A percentile compares a stretch with the other conserved stretches of the same genome.
These are phyloP conservation scores for Synanceia verrucosa DNA, from an alignment of 2,797 vertebrate species.

Conservation along the genomic window DNA sequence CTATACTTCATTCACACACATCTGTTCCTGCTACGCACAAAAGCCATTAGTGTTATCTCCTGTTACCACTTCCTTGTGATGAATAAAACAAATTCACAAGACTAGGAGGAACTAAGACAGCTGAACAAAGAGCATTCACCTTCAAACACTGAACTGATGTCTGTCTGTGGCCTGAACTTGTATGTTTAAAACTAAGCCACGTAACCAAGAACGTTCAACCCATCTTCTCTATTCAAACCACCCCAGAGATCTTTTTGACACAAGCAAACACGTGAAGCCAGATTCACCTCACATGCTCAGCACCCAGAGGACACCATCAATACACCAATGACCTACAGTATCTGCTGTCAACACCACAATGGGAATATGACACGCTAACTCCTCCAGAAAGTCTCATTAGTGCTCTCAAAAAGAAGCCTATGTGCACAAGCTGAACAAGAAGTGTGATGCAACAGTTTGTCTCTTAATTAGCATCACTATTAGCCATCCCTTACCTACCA, in stretches of 20 bases:
- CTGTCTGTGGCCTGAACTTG: background rate
- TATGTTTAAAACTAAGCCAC: background rate
- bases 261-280: slow-evolving; percentile 10
- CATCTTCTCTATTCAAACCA: background rate
- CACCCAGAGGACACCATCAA: slow-evolving; percentile 32
- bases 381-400: slow-evolving; percentile 30
- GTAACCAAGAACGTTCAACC: background rate
- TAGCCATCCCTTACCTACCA: background rate
- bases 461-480: background rate
- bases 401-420: background rate
- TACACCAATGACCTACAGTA: slow-evolving; percentile 32
- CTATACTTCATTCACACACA: background rate
- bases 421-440: slow-evolving; percentile 17
- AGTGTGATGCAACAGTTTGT: background rate
- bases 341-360: slow-evolving; percentile 38
- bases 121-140: background rate
- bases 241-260: slow-evolving; percentile 4
- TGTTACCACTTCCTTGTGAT: background rate
- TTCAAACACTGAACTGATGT: background rate
- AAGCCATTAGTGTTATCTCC: background rate
- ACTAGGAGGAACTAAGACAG: background rate
- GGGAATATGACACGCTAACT: slow-evolving; percentile 19
- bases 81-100: background rate
- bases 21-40: background rate
- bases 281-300: background rate